Evolutionary conservation across 2,797 vertebrate species (phyloP).

Genomic region (Myotis daubentonii): DNA sequence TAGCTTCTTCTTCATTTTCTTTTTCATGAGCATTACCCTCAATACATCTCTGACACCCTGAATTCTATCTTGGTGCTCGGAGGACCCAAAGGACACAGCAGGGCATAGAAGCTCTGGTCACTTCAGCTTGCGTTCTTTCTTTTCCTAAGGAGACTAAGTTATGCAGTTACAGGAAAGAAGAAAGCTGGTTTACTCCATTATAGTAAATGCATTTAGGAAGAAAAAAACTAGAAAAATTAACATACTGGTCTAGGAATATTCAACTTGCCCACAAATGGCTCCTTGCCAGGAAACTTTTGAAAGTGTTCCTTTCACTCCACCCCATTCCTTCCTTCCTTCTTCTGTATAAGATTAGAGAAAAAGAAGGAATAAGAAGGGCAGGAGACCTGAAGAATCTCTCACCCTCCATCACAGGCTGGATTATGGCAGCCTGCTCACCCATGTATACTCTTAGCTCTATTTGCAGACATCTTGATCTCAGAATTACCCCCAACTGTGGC

Average conservation of each 20-base stretch:
- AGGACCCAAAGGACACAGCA: neutral
- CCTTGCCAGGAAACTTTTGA: neutral
- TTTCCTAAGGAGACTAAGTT: neutral
- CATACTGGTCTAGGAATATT: neutral
- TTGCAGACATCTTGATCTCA: neutral
- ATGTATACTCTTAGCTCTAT: neutral
- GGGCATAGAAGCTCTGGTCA: neutral
- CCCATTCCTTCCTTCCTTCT: neutral
- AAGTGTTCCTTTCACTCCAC: neutral
- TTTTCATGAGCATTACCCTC: neutral
- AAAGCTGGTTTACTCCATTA: neutral
- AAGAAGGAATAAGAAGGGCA: neutral
- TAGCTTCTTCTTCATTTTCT: neutral
- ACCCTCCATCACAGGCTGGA: neutral
- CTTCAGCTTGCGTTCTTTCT: neutral
- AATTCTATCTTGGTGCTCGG: neutral
- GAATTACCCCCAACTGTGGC: neutral
- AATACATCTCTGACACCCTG: neutral
- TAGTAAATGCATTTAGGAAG: neutral
- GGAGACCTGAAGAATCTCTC: neutral
- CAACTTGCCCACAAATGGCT: neutral
- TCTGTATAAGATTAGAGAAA: neutral
- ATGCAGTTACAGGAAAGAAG: neutral
- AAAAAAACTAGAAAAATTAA: neutral
- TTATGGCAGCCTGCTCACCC: neutral